phyloP scores from a whole-genome alignment of 2,888 invertebrate genomes.

The Chalcis sispes region DNA sequence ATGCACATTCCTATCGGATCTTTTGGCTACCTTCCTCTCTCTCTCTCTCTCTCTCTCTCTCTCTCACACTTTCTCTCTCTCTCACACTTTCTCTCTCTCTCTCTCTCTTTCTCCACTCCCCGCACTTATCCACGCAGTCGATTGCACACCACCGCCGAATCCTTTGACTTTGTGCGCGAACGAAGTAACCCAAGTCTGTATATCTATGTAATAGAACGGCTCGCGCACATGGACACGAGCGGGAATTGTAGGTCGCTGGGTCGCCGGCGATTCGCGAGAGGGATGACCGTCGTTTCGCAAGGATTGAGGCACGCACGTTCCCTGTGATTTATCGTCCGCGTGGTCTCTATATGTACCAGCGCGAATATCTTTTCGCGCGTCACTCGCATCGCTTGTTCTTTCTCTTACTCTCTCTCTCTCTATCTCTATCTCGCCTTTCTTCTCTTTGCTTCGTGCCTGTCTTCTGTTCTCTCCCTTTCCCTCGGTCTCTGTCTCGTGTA shows the following conservation, averaged over 20 bases:
- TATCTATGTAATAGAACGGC: too few relatives aligned
- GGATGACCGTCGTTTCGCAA: slow-evolving; percentile 39
- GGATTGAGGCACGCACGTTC: not conserved
- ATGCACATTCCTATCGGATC: too few relatives aligned
- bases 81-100: too few relatives aligned
- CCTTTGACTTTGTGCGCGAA: not conserved
- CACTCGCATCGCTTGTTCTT: slow-evolving; percentile 43
- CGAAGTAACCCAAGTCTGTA: too few relatives aligned
- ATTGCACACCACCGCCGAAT: not conserved
- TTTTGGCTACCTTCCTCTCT: too few relatives aligned
- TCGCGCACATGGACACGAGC: too few relatives aligned
- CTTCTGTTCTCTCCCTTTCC: not conserved
- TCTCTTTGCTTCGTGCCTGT: not conserved
- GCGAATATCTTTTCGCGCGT: slow-evolving; percentile 51
- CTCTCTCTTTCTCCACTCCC: too few relatives aligned
- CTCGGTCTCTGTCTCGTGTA: not conserved
- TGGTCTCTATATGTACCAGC: too few relatives aligned
- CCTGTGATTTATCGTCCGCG: slow-evolving; percentile 45
- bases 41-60: too few relatives aligned
- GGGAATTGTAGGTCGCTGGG: too few relatives aligned
- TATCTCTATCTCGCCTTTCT: not conserved
- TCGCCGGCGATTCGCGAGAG: slow-evolving; percentile 13
- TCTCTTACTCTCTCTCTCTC: not conserved
- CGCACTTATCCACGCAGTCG: not conserved
- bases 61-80: too few relatives aligned